Evolutionary conservation across 2,113 vertebrate species (phyloP).

Genomic region (Australoheros scitulus): DNA sequence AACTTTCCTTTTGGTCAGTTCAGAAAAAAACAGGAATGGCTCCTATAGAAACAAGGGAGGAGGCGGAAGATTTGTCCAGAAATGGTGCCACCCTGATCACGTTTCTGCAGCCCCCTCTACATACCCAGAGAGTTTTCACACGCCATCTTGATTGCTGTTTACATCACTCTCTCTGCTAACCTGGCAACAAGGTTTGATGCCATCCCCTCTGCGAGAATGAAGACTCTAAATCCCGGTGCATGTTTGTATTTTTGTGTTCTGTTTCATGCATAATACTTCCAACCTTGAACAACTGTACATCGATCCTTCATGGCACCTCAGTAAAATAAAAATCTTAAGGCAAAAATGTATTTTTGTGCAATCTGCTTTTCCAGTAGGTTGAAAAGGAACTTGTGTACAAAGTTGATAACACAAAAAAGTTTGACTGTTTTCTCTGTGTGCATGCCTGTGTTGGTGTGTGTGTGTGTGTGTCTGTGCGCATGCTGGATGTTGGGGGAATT

Average conservation of each 20-base stretch:
- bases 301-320: background rate
- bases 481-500: conserved; percentile 77
- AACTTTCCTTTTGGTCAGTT: background rate
- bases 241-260: background rate
- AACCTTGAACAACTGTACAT: background rate
- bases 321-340: background rate
- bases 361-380: rapidly evolving
- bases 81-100: background rate
- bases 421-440: background rate
- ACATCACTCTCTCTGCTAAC: background rate
- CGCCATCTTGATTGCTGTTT: background rate
- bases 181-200: too few species aligned
- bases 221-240: background rate
- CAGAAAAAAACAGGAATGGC: background rate
- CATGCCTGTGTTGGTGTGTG: background rate
- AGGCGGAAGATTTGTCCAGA: background rate
- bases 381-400: background rate
- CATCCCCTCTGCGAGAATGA: background rate
- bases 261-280: background rate
- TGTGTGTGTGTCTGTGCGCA: conserved; percentile 25
- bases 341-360: background rate
- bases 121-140: background rate
- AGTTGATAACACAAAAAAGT: conserved; percentile 58
- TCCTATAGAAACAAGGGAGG: background rate
- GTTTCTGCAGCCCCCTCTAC: background rate